Percentiles rank a stretch among this genome's conserved stretches.
phyloP scores from a whole-genome alignment of 2,888 invertebrate genomes.

The Drepanosiphum platanoidis region DNA sequence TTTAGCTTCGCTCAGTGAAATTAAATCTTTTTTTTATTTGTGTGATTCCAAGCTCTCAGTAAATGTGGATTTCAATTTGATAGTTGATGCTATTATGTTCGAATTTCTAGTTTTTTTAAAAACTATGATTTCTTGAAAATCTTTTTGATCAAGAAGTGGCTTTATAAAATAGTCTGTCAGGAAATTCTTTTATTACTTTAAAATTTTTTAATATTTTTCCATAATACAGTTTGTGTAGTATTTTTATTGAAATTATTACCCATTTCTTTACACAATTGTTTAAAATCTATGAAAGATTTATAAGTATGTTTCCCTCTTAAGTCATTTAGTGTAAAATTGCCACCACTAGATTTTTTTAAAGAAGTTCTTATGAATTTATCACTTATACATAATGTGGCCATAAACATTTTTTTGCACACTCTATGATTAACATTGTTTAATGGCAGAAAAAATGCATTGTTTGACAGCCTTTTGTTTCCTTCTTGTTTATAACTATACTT shows the following conservation, averaged over 20 bases:
- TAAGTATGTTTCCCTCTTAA: slow-evolving; percentile 10
- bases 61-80: neutral
- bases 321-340: no score
- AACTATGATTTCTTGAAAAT: no score
- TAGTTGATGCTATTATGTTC: neutral
- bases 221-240: neutral
- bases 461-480: no score
- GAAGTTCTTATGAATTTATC: no score
- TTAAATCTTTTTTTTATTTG: no score
- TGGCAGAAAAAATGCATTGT: no score
- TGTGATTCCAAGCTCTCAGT: slow-evolving; percentile 5
- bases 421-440: no score
- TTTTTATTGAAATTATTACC: slow-evolving; percentile 10
- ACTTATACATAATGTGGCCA: no score
- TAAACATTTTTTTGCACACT: no score
- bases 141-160: neutral
- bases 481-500: no score
- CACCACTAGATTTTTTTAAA: no score
- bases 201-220: slow-evolving; percentile 1
- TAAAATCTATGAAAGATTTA: slow-evolving; percentile 40
- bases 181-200: slow-evolving; percentile 1
- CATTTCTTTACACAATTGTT: slow-evolving; percentile 5
- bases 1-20: no score
- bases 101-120: slow-evolving; percentile 14
- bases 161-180: slow-evolving; percentile 1